Base-by-base conservation (phyloP, 2,888 invertebrate genomes). In the Philereme transversata region DNA sequence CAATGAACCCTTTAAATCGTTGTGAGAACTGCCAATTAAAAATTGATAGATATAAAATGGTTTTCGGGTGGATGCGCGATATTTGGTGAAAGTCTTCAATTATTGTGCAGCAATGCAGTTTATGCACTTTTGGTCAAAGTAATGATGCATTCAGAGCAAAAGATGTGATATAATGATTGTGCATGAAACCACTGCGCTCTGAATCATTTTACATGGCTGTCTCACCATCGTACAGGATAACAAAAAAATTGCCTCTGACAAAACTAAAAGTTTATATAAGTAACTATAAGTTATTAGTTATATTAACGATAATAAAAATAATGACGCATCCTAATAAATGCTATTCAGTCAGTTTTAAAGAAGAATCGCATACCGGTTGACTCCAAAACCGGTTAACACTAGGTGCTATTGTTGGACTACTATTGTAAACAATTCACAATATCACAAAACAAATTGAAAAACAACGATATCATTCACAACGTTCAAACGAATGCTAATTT, bases 21-120 rank as follows among this genome's bases (percentile, higher is more conserved):
- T 90, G 88, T 86, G 88, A 84, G 85, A 91, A 86, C 86, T 91
- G 91, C 91, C 92, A 92, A 92, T 92, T 92, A 92, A 90, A 91
- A 87, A 88, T 87, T 91, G 88, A 91, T 90, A 90, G 86, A 89
- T 87, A 84, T 65, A 65, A 67, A 65, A 66, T 34, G 46, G 51
- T 59, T 62, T 63, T 60, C 60, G 58, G 47, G 41, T 60, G 43
- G 52, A 51, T 59, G 33, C 47, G 46, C 33, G 51, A 55, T 58
- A 59, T 59, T 60, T 53, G 51, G 54, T 51, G 55, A 56, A 52
- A 59, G 64, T 60, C 65, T 67, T 67, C 62, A 57, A 65, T 70
- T 62, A 67, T 59, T 40, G 40, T 40, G 7, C 6, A 40, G 8
- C 7, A 40, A 40, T 48, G 5, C 22, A 33, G 6, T 46, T 10